A percentile compares a stretch with the other conserved stretches of the same genome.
These are phyloP conservation scores for Chionis minor DNA, from an alignment of 2,113 vertebrate species.

Conservation along the genomic window DNA sequence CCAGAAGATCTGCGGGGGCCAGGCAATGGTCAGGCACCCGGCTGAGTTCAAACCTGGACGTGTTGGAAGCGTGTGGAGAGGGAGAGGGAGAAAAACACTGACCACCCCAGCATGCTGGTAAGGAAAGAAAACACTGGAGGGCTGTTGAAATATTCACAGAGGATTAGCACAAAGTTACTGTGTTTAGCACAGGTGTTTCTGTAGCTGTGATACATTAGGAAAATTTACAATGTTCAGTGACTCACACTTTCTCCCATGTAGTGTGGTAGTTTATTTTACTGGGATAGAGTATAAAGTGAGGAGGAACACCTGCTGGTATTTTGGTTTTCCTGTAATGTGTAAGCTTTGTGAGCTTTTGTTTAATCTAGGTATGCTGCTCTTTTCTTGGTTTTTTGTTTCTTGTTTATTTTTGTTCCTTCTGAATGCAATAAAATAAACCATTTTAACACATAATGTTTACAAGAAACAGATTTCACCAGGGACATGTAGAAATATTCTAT, in stretches of 20 bases:
- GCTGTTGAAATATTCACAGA: constrained; percentile 24
- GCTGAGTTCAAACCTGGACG: neutral
- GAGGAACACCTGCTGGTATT: constrained; percentile 41
- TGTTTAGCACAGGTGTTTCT: constrained; percentile 59
- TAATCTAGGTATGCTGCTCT: neutral
- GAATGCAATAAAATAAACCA: neutral
- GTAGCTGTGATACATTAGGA: constrained; percentile 47
- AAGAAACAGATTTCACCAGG: neutral
- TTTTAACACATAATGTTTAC: neutral
- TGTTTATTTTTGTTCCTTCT: neutral
- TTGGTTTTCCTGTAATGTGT: constrained; percentile 23
- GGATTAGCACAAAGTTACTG: constrained; percentile 61
- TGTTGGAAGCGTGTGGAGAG: neutral
- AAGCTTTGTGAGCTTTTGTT: constrained; percentile 10
- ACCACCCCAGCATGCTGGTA: neutral
- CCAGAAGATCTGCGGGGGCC: neutral
- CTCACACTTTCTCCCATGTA: constrained; percentile 46
- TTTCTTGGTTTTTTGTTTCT: neutral
- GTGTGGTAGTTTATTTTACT: constrained; percentile 61
- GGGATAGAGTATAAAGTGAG: neutral
- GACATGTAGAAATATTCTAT: neutral
- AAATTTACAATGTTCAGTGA: constrained; percentile 50
- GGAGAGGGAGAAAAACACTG: neutral
- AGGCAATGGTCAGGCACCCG: neutral
- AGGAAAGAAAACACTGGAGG: constrained; percentile 9